Evolutionary conservation across 1,140 invertebrate genomes (phyloP).

Genomic region (Bombus balteatus): DNA sequence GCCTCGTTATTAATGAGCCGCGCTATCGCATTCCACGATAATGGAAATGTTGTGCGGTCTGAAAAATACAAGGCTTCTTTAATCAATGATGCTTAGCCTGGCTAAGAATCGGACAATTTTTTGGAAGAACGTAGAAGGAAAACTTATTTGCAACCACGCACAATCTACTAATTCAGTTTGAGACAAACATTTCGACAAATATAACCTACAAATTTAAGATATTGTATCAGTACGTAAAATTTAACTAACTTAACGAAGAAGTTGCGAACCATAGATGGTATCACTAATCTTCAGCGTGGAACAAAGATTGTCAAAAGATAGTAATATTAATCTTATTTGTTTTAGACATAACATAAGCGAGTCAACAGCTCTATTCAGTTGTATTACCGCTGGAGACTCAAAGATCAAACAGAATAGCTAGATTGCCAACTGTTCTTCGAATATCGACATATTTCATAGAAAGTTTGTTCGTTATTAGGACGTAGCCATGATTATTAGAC

Average conservation of each 20-base stretch:
- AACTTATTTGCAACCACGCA: too few species aligned
- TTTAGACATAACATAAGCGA: too few species aligned
- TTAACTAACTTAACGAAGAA: too few species aligned
- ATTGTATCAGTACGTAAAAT: not conserved
- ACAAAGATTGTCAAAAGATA: too few species aligned
- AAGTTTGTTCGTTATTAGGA: not conserved
- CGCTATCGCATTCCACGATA: slow-evolving; percentile 25
- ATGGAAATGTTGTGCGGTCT: slow-evolving; percentile 11
- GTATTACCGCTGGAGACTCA: not conserved
- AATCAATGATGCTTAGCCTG: not conserved
- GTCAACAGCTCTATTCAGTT: too few species aligned
- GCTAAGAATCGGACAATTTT: not conserved
- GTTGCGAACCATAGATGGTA: too few species aligned
- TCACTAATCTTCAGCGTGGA: too few species aligned
- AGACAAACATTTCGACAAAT: not conserved
- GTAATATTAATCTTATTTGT: too few species aligned
- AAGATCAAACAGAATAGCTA: not conserved
- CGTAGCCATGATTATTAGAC: not conserved
- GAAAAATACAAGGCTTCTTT: slow-evolving; percentile 28
- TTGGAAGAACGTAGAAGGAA: not conserved
- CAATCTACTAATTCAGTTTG: too few species aligned
- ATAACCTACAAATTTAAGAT: not conserved
- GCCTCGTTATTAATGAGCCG: slow-evolving; percentile 50
- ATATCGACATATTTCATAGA: too few species aligned
- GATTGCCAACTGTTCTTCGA: too few species aligned